Evolutionary conservation across 2,113 vertebrate genomes (phyloP).

Genomic region (Dendropsophus ebraccatus): DNA sequence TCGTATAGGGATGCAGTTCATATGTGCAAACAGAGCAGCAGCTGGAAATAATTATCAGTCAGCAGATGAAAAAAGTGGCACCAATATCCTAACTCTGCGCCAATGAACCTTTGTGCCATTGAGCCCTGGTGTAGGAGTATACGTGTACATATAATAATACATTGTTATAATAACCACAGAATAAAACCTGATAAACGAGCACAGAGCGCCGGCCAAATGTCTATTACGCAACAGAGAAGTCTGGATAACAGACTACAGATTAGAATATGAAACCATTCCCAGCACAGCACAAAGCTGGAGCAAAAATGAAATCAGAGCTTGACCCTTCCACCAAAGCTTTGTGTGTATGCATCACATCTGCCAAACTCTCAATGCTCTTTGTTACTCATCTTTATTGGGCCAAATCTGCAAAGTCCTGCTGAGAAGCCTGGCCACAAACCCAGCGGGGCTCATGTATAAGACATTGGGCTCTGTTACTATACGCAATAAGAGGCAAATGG

Average conservation of each 20-base stretch:
- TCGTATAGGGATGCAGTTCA: neutral
- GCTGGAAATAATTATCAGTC: neutral
- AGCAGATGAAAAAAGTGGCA: neutral
- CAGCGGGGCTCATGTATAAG: neutral
- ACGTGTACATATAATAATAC: neutral
- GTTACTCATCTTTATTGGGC: neutral
- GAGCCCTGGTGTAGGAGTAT: neutral
- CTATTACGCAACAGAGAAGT: conserved; percentile 10
- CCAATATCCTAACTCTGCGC: neutral
- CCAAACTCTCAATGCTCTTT: neutral
- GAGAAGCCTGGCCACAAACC: neutral
- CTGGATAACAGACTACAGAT: neutral
- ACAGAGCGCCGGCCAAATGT: neutral
- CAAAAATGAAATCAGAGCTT: neutral
- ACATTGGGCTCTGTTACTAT: neutral
- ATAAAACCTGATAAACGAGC: neutral
- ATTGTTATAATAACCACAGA: conserved; percentile 12
- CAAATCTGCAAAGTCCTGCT: neutral
- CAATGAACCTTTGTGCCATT: neutral
- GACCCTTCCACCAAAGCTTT: conserved; percentile 4
- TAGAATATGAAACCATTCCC: neutral
- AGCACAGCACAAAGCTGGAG: conserved; percentile 1
- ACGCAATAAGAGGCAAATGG: neutral
- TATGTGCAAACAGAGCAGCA: neutral
- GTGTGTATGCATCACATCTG: neutral